Evolutionary conservation across 92 coral and sea anemone genomes (phyloP), one percentile per base, ranked within the genome.

Genomic region (Phymanthus crucifer): DNA sequence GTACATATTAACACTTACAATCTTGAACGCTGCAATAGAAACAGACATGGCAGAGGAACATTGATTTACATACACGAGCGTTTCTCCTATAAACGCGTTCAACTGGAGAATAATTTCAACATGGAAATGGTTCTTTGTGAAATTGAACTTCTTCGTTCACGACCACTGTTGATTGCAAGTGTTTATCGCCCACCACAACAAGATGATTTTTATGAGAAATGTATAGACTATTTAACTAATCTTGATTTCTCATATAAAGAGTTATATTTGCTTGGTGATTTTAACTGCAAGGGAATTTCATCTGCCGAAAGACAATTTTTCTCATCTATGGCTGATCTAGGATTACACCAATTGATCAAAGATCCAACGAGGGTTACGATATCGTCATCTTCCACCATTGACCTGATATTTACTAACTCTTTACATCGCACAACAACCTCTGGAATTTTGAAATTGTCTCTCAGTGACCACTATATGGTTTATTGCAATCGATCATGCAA

Each of bases 371-470:
- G 84, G 24, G 84, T 70, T 23, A 71, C 84, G 18, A 32, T 10
- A 26, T 34, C 76, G 43, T 80, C 84, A 27, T 80, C 84, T 21
- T 47, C 32, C 57, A 19, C 32, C 2, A 50, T 71, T 21, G 84
- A 80, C 78, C 10, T 80, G 78, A 80, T 80, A 26, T 80, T 71
- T 54, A 71, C 84, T 21, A 80, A 80, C 33, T 71, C 76, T 26
- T 14, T 36, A 18, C 77, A 79, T 79, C 78, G 78, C 32, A 52
- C 37, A 14, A 80, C 78, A 12, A 52, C 17, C 27, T 71, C 71
- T 8, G 76, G 83, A 19, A 78, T 80, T 45, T 35, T 80, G 47
- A 19, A 71, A 71, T n/a, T 80, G 61, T 70, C 84, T 9, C 23
- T 79, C 2, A 69, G 77, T 34, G 84, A 79, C 32, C 84, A 79